Evolutionary conservation across 2,113 vertebrate species (phyloP).

Genomic region (Microcebus tavaratra): DNA sequence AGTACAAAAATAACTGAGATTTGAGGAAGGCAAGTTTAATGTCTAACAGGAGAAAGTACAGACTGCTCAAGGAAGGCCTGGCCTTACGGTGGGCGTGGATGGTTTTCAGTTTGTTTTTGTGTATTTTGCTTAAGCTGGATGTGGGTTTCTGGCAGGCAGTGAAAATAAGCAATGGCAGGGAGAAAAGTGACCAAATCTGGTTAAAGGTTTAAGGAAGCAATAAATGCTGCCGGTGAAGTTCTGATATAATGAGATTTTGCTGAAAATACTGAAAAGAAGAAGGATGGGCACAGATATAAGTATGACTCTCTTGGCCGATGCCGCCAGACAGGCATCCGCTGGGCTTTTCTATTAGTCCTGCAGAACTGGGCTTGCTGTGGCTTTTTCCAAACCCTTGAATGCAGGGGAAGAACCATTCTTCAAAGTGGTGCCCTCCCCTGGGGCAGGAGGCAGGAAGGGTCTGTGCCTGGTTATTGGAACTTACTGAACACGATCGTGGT

Average conservation of each 20-base stretch:
- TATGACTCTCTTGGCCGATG: not conserved
- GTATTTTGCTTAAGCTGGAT: not conserved
- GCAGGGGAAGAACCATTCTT: not conserved
- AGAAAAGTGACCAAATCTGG: not conserved
- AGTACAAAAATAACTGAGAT: not conserved
- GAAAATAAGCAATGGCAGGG: not conserved
- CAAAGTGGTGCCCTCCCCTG: accelerated
- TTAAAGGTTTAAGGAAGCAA: not conserved
- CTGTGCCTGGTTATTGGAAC: accelerated
- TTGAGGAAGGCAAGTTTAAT: not conserved
- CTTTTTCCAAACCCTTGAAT: not conserved
- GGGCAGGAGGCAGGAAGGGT: not conserved
- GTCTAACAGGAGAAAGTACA: accelerated
- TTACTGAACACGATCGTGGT: accelerated
- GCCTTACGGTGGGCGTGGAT: too few relatives aligned
- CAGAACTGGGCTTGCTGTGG: not conserved
- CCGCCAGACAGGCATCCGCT: not conserved
- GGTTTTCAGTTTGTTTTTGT: not conserved
- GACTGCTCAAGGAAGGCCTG: accelerated
- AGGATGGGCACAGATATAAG: not conserved
- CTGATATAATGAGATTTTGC: not conserved
- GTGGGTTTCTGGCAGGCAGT: not conserved
- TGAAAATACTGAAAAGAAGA: not conserved
- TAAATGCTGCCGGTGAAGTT: not conserved
- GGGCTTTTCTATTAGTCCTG: not conserved